A percentile compares a stretch with the other conserved stretches of the same genome.
These are phyloP conservation scores for Chymomyza costata DNA, from an alignment of 1,140 invertebrate species.

Conservation along the genomic window DNA sequence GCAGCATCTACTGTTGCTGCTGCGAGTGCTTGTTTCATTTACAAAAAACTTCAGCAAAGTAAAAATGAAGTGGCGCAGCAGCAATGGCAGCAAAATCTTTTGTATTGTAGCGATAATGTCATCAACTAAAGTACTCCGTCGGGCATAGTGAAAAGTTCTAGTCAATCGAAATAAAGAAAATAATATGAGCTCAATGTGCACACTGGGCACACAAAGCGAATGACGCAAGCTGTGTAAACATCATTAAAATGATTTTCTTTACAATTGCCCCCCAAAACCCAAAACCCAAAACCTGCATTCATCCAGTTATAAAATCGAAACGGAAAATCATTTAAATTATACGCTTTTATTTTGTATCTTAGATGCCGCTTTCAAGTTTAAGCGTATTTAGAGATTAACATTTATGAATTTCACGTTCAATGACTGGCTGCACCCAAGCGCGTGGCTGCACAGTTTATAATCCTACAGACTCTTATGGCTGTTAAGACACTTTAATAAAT, in stretches of 20 bases:
- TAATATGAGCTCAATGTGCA: constrained; percentile 30
- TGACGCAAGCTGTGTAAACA: constrained; percentile 61
- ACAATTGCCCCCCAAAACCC: neutral
- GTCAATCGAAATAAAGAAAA: constrained; percentile 65
- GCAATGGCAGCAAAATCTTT: constrained; percentile 42
- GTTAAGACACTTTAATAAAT: constrained; percentile 44
- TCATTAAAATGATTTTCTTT: constrained; percentile 54
- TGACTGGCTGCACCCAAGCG: constrained; percentile 2
- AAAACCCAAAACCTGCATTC: too few relatives aligned
- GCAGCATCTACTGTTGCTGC: too few relatives aligned
- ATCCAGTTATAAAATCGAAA: constrained; percentile 36
- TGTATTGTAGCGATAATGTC: constrained; percentile 67
- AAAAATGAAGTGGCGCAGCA: constrained; percentile 50
- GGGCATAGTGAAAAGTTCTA: constrained; percentile 68
- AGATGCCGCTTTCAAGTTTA: constrained; percentile 18
- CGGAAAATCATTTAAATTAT: constrained; percentile 68
- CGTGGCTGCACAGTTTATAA: too few relatives aligned
- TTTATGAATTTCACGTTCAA: too few relatives aligned
- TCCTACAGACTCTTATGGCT: constrained; percentile 25
- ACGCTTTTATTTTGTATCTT: constrained; percentile 1
- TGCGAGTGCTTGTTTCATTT: constrained; percentile 21
- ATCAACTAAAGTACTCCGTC: constrained; percentile 68
- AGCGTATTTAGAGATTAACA: constrained; percentile 29
- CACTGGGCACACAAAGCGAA: constrained; percentile 10
- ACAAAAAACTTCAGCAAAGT: constrained; percentile 41